Conservation (phyloP, 2,888 invertebrate species). For the Melolontha melolontha region DNA sequence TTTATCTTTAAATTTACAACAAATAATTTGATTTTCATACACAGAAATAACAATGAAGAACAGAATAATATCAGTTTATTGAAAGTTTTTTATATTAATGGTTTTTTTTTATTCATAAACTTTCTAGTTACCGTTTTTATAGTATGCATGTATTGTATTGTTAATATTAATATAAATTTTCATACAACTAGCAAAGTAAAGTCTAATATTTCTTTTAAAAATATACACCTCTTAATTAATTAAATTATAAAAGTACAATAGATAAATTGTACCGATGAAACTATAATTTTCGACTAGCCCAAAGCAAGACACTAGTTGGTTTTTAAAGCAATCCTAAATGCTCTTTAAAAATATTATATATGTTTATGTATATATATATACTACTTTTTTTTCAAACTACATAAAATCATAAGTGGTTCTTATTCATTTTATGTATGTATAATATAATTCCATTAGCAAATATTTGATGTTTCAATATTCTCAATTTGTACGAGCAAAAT, state of each 20-base stretch:
- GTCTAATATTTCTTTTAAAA: constrained; percentile 23
- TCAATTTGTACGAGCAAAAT: constrained; percentile 21
- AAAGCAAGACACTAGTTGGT: constrained; percentile 49
- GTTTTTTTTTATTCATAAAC: constrained; percentile 10
- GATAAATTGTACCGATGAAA: constrained; percentile 36
- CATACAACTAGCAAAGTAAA: constrained; percentile 34
- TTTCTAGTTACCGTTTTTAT: constrained; percentile 20
- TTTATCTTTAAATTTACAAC: constrained; percentile 23
- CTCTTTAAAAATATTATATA: constrained; percentile 44
- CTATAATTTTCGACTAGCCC: constrained; percentile 52
- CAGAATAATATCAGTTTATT: constrained; percentile 34
- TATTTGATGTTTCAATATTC: constrained; percentile 32
- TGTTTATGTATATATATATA: constrained; percentile 42
- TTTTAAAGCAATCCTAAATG: constrained; percentile 50
- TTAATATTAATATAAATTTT: constrained; percentile 32
- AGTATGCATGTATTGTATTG: constrained; percentile 18
- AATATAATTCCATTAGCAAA: constrained; percentile 25
- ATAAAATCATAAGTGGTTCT: constrained; percentile 44
- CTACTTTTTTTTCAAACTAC: constrained; percentile 37
- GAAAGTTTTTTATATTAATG: constrained; percentile 26
- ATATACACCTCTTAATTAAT: constrained; percentile 41
- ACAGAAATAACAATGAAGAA: constrained; percentile 8
- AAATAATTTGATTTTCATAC: constrained; percentile 12
- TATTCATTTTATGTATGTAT: constrained; percentile 42
- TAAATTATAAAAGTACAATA: constrained; percentile 25